Base-by-base conservation (phyloP, 92 coral and sea anemone species). In the Heliopora coerulea region DNA sequence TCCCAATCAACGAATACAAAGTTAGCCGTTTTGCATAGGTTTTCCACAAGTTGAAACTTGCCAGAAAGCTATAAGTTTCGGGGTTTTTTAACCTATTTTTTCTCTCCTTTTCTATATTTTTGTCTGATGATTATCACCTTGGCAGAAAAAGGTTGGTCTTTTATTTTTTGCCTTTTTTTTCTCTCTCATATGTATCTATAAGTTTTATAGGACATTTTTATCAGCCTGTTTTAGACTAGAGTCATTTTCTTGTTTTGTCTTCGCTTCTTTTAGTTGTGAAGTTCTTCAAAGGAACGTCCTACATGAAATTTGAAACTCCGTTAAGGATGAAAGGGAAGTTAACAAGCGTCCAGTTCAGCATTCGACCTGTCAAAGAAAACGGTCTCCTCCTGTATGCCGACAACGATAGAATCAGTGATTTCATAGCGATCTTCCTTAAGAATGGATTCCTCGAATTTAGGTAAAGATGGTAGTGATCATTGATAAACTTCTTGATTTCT, bases 251-350 rank as follows among this genome's bases (percentile, higher is more conserved):
- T 37, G 42, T n/a, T n/a, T 37, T 37, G 11, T 37, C 6, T 37
- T 37, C 11, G 4, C 11, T 37, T 37, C 42, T 54, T 70, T 56
- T 21, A 70, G 77, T 35, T 54, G 77, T 70, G 12, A 70, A 70
- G 18, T 70, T 48, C 20, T 70, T 70, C 77, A 17, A 52, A 50
- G 63, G 77, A 7, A 30, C 49, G 11, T 70, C 77, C 0, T 70
- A 31, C 77, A 70, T 70, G 77, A 56, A 21, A 54, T 70, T 70
- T 70, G 77, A 52, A 12, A 70, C 77, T 11, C 77, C 77, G 21
- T 54, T 70, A 18, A 35, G 63, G 54, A 52, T 70, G 77, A 34
- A 48, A 25, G 77, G 77, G n/a, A 52, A 15, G 26, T 20, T 54
- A 49, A 70, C 77, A 1, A 50, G 54, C 31, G 63, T 70, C 33